Evolutionary conservation across 2,113 vertebrate genomes (phyloP).

Genomic region (Pholis gunnellus): DNA sequence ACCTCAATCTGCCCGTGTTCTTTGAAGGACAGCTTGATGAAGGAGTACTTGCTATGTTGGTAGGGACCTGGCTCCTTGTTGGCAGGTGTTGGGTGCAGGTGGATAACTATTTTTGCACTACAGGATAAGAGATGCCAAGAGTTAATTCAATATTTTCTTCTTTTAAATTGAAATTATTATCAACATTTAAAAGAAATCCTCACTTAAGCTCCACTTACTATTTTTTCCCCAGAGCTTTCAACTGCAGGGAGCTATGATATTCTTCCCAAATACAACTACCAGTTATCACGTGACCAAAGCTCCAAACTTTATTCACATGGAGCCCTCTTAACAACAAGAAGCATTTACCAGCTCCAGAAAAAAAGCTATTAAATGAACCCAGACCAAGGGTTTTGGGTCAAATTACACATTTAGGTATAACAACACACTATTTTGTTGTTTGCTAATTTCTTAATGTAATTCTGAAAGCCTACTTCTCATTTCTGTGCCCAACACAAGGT

Average conservation of each 20-base stretch:
- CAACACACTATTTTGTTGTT: background rate
- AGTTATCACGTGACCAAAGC: background rate
- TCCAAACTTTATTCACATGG: background rate
- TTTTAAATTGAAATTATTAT: background rate
- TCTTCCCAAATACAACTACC: background rate
- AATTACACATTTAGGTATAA: background rate
- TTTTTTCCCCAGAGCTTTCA: background rate
- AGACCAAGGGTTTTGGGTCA: background rate
- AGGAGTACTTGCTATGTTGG: constrained; percentile 93
- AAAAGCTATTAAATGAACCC: background rate
- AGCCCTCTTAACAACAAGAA: background rate
- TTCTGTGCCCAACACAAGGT: background rate
- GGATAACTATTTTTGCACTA: constrained; percentile 98
- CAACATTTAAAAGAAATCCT: background rate
- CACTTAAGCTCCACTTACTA: background rate
- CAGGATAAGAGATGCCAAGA: constrained; percentile 16
- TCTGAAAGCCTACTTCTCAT: background rate
- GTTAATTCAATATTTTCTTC: background rate
- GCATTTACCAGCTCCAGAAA: background rate
- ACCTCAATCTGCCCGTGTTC: constrained; percentile 99
- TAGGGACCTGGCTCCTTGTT: constrained; percentile 96
- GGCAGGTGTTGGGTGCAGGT: constrained; percentile 88
- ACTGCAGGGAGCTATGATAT: background rate
- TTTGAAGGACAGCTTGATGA: constrained; percentile 95
- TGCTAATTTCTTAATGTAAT: background rate